Evolutionary conservation across 2,113 vertebrate species (phyloP).

Genomic region (Chlamydotis undulata): DNA sequence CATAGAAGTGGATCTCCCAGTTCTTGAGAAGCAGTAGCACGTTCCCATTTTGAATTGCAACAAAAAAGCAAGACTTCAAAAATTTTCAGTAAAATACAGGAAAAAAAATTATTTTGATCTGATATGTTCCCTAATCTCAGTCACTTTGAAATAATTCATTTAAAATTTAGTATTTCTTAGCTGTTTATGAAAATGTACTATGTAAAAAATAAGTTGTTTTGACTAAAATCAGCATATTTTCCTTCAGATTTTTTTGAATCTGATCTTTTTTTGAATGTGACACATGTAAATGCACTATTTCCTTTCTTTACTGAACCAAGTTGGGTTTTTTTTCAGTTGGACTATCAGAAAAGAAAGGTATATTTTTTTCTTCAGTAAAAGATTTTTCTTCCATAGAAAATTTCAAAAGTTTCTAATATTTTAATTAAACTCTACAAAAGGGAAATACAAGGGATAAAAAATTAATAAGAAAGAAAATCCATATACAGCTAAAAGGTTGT

Average conservation of each 20-base stretch:
- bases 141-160: not conserved
- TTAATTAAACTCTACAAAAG: slow-evolving; percentile 1
- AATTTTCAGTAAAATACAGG: not conserved
- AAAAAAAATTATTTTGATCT: not conserved
- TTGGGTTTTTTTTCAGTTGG: not conserved
- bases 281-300: not conserved
- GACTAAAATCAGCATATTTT: not conserved
- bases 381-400: not conserved
- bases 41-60: not conserved
- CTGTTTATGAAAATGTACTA: not conserved
- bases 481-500: not conserved
- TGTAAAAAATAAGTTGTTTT: not conserved
- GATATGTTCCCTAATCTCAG: not conserved
- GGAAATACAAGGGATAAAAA: not conserved
- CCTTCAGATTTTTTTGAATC: not conserved
- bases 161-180: not conserved
- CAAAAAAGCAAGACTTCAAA: not conserved
- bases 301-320: no score
- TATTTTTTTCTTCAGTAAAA: not conserved
- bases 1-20: not conserved
- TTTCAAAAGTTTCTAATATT: not conserved
- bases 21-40: not conserved
- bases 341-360: not conserved
- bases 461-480: slow-evolving; percentile 28
- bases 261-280: not conserved